Percentiles rank a stretch among this genome's conserved stretches.
Evolutionary conservation across 92 coral and sea anemone genomes (phyloP).

Genomic region (Paramuricea clavata): DNA sequence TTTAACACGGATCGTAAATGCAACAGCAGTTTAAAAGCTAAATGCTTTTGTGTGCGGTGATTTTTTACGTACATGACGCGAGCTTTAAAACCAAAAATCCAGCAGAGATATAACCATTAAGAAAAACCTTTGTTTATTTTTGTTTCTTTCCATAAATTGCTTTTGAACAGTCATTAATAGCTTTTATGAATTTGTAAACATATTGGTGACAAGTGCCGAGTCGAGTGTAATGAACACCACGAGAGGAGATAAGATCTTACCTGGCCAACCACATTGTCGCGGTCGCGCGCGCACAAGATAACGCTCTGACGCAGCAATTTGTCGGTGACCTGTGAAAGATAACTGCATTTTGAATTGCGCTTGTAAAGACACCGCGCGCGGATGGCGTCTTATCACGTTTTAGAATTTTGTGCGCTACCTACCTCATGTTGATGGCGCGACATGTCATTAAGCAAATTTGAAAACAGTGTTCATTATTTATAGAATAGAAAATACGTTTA

Average conservation of each 20-base stretch:
- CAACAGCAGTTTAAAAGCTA: not conserved
- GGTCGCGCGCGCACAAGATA: conserved; percentile 29
- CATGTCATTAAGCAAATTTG: not conserved
- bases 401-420: conserved; percentile 2
- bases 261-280: conserved; percentile 12
- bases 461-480: too few species aligned
- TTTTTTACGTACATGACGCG: not conserved
- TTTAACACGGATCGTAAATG: not conserved
- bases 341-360: conserved; percentile 3
- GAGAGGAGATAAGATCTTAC: not conserved
- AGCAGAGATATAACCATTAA: conserved; percentile 1
- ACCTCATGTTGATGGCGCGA: not conserved
- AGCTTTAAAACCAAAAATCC: not conserved
- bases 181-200: conserved; percentile 52
- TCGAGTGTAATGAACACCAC: not conserved
- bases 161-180: conserved; percentile 16
- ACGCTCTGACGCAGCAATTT: conserved; percentile 37
- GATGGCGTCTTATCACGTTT: conserved; percentile 2
- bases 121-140: conserved; percentile 20
- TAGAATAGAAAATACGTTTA: too few species aligned
- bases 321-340: conserved; percentile 29
- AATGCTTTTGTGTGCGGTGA: not conserved
- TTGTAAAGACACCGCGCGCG: conserved; percentile 30
- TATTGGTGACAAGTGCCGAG: conserved; percentile 23
- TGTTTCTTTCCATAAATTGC: not conserved